Evolutionary conservation across 2,113 vertebrate genomes (phyloP), one percentile per base, ranked within the genome.

Genomic region (Lanius collurio): DNA sequence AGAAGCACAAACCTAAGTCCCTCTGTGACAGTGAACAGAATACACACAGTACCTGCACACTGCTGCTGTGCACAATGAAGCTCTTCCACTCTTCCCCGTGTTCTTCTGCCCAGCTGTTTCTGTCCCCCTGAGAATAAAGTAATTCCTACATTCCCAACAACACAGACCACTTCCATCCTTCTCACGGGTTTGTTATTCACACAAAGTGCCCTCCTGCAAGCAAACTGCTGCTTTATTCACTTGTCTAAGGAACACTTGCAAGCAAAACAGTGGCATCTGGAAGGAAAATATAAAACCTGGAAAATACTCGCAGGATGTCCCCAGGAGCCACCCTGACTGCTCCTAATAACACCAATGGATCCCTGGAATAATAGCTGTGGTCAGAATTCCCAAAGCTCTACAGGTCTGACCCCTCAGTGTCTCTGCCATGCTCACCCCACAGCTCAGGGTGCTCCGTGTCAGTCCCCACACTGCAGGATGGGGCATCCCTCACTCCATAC

Each of bases 391-490:
- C 8, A 11, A 39, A 83, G 11, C 17, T 17, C 23, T 42, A 13
- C 47, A 42, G 35, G 31, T 31, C 37, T 63, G 28, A 50, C 13
- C 13, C 42, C 3, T 2, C 1, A 4, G 6, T 5, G n/a, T 24
- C 47, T 30, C 47, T 42, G 39, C 39, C 27, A 21, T 2, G 31
- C 9, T 65, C 50, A 55, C 57, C 83, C n/a, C 0, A 0, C 37
- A 55, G 42, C 42, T 42, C 3, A 1, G 26, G 62, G 42, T 0
- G 3, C 26, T 59, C 1, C 0, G 9, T 31, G 50, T 20, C 0
- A 0, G 41, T 28, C 13, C 62, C 50, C 30, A 7, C 1, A 3
- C 18, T 5, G 9, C 46, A 76, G 82, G 67, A 77, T 0, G 1
- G 59, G 7, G 7, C 42, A 47, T 12, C 28, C 17, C 87, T 87